Evolutionary conservation across 2,888 invertebrate genomes (phyloP).

Genomic region (Hymenopus coronatus): DNA sequence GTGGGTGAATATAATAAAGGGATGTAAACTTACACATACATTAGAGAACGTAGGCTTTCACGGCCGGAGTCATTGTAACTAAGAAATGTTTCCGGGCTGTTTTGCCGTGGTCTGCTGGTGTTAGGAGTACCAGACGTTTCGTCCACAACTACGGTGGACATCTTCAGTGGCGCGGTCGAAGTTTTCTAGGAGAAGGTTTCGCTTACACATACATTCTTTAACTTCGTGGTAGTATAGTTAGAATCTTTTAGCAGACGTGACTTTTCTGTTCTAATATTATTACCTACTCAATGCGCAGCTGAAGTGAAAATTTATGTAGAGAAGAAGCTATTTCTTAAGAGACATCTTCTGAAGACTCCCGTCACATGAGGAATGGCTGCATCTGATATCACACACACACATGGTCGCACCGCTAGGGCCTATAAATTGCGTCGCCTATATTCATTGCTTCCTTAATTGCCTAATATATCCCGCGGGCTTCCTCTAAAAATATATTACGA

Average conservation of each 20-base stretch:
- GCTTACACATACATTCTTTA: too few relatives aligned
- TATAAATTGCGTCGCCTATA: neutral
- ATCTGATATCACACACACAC: neutral
- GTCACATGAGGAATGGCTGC: neutral
- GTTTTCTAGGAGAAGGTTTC: too few relatives aligned
- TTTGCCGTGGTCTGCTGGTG: too few relatives aligned
- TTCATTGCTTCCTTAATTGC: slow-evolving; percentile 17
- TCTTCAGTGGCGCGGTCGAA: too few relatives aligned
- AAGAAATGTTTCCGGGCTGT: too few relatives aligned
- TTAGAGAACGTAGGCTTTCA: too few relatives aligned
- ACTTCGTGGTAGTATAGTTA: too few relatives aligned
- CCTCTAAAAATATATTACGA: neutral
- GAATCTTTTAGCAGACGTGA: neutral
- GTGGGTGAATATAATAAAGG: too few relatives aligned
- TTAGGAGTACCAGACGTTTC: too few relatives aligned
- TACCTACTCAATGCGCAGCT: neutral
- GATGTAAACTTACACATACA: too few relatives aligned
- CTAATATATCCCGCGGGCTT: neutral
- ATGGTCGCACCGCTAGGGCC: neutral
- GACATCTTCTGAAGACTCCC: neutral
- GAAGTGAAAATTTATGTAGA: neutral
- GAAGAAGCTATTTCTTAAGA: neutral
- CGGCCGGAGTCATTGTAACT: too few relatives aligned
- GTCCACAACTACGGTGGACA: too few relatives aligned
- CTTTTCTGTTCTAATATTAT: neutral